Evolutionary conservation across 2,888 invertebrate genomes (phyloP), one percentile per base, ranked within the genome.

Genomic region (Poecilus cupreus): DNA sequence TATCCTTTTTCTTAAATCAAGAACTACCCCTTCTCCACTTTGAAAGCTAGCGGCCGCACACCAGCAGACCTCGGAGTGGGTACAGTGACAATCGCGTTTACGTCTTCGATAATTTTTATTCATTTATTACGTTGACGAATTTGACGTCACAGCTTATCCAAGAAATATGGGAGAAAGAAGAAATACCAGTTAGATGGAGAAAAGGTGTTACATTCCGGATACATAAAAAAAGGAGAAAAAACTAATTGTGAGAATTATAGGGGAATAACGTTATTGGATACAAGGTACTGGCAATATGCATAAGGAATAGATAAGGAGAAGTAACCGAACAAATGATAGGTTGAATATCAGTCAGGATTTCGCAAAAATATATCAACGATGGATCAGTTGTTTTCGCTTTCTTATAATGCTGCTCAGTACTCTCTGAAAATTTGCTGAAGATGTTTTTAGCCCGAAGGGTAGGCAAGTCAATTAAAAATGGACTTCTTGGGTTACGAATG

Each of bases 151-250:
- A 37, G 13, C 2, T 68, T 10, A 24, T 68, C 10, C n/a, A 37
- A 6, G 68, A 68, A 16, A 6, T 68, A 32, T 68, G 68, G 68
- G 16, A 70, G 39, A 11, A 4, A 18, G 70, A 70, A 18, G 10
- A n/a, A 20, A 70, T 70, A 13, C 39, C 70, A 39, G n/a, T 39
- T 13, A 70, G 37, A 16, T 70, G 70, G 70, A 70, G 32, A 32
- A 39, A 37, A 16, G 13, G 13, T 13, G 20, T 70, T 10, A 70
- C 18, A 26, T 13, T 6, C 10, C 70, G 39, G 18, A n/a, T 70
- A n/a, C 18, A 39, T 18, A 70, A 70, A 20, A 39, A 70, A 32
- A 10, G 70, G 39, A 39, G n/a, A n/a, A 37, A n/a, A 6, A 18
- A 18, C 18, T 24, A 39, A 5, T 13, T 46, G 46, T 13, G 46